phyloP scores from a whole-genome alignment of 2,113 vertebrate species.

The Noturus placidus region DNA sequence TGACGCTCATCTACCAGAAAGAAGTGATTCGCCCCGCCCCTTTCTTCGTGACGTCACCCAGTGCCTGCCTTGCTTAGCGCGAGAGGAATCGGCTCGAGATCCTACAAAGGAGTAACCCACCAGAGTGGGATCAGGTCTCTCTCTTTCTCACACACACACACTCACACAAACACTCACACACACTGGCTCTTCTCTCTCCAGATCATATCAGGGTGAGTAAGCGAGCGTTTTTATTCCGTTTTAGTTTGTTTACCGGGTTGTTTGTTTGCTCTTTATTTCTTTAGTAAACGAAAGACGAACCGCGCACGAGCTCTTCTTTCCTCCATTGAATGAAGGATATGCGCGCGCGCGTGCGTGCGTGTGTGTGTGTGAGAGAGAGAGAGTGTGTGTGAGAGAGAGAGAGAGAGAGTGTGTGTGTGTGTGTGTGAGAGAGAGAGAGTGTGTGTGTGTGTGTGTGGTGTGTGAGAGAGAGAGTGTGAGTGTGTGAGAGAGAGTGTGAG shows the following conservation, averaged over 20 bases:
- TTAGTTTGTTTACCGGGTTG: not conserved
- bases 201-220: not conserved
- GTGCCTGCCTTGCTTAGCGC: conserved; percentile 24
- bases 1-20: conserved; percentile 10
- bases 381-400: too few species aligned
- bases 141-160: not conserved
- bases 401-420: too few species aligned
- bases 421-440: too few species aligned
- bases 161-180: not conserved
- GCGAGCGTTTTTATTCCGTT: not conserved
- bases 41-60: conserved; percentile 40
- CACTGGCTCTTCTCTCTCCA: not conserved
- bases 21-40: conserved; percentile 29
- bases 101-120: conserved; percentile 50
- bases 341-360: conserved; percentile 5
- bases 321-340: not conserved
- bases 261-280: not conserved
- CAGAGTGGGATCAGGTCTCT: conserved; percentile 19
- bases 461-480: too few species aligned
- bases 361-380: conserved; percentile 7
- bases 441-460: too few species aligned
- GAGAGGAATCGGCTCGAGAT: conserved; percentile 38
- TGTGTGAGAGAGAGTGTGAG: too few species aligned
- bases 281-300: not conserved
- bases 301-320: not conserved